Evolutionary conservation across 2,113 vertebrate genomes (phyloP).

Genomic region (Pelobates fuscus): DNA sequence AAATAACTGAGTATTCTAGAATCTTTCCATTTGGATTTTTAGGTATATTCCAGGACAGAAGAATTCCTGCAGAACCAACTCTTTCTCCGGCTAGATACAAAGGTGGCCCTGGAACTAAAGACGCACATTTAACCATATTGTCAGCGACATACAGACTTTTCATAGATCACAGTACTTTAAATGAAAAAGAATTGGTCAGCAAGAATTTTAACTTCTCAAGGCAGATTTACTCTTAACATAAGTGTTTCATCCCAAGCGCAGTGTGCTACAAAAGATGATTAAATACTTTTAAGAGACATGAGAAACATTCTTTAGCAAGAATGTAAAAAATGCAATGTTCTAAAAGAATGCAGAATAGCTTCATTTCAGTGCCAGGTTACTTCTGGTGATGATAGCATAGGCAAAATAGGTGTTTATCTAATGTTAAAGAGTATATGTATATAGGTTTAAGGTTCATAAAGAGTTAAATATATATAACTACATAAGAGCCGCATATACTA

Average conservation of each 20-base stretch:
- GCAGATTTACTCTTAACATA: conserved; percentile 8
- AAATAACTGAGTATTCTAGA: conserved; percentile 82
- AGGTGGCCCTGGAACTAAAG: conserved; percentile 79
- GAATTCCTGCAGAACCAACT: conserved; percentile 91
- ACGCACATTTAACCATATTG: conserved; percentile 39
- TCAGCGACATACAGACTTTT: conserved; percentile 12
- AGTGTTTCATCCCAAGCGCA: conserved; percentile 29
- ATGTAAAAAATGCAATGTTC: conserved; percentile 59
- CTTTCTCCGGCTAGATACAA: conserved; percentile 80
- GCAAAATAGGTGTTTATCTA: neutral
- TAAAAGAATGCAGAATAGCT: conserved; percentile 51
- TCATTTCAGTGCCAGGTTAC: conserved; percentile 43
- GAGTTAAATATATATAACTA: too few species aligned
- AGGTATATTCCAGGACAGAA: conserved; percentile 85
- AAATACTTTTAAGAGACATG: conserved; percentile 52
- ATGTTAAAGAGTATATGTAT: too few species aligned
- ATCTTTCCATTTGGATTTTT: conserved; percentile 72
- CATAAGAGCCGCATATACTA: too few species aligned
- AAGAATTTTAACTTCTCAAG: conserved; percentile 8
- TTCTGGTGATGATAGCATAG: neutral
- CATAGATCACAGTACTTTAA: conserved; percentile 25
- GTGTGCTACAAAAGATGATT: conserved; percentile 53
- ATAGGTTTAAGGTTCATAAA: too few species aligned
- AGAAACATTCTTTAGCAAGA: conserved; percentile 61
- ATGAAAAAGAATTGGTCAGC: conserved; percentile 41